Percentiles rank a stretch among this genome's conserved stretches.
phyloP scores from a whole-genome alignment of 2,888 invertebrate genomes.

The Masnerella sp. region DNA sequence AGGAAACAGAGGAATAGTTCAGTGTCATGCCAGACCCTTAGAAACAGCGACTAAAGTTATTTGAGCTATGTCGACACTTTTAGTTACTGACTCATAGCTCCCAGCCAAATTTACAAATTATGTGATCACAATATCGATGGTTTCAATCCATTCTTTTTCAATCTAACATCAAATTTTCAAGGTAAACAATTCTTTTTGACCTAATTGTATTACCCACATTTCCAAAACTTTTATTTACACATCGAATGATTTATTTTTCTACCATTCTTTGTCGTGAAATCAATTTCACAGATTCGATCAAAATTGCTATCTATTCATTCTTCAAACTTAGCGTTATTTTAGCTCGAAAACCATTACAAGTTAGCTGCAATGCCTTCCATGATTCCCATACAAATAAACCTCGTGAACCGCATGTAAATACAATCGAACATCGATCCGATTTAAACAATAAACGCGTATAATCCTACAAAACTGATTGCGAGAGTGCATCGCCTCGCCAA shows the following conservation, averaged over 20 bases:
- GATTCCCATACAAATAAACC: not conserved
- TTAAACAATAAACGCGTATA: slow-evolving; percentile 38
- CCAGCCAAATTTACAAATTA: slow-evolving; percentile 60
- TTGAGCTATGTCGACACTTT: slow-evolving; percentile 68
- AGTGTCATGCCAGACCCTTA: slow-evolving; percentile 65
- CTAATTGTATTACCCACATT: too few species aligned
- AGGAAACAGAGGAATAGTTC: slow-evolving; percentile 64
- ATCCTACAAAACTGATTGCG: slow-evolving; percentile 36
- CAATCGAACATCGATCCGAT: slow-evolving; percentile 19
- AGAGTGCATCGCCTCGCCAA: slow-evolving; percentile 53
- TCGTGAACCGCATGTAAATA: too few species aligned
- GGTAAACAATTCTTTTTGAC: too few species aligned
- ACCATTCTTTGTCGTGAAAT: too few species aligned
- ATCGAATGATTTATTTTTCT: too few species aligned
- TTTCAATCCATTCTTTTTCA: not conserved
- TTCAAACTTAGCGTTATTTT: too few species aligned
- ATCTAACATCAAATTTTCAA: not conserved
- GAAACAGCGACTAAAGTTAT: slow-evolving; percentile 63
- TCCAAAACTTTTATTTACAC: too few species aligned
- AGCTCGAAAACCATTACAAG: too few species aligned
- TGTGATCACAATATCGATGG: not conserved
- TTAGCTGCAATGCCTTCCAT: too few species aligned
- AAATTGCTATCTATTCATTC: too few species aligned
- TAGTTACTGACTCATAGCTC: slow-evolving; percentile 69
- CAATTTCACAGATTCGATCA: too few species aligned